Base-by-base conservation (phyloP, 2,888 invertebrate genomes). In the Phytoseiulus persimilis region DNA sequence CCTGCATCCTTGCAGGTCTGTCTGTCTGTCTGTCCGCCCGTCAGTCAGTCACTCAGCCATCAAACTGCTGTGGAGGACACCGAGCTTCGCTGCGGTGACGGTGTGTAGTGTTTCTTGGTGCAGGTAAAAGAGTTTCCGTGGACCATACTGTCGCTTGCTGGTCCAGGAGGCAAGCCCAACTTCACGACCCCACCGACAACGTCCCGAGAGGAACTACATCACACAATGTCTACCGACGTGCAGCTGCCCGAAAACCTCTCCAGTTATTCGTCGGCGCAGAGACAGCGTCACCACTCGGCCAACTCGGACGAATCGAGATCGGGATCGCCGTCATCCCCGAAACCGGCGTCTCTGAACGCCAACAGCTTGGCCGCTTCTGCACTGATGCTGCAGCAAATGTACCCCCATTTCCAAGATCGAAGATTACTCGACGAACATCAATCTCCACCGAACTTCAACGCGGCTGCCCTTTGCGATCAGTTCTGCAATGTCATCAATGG, bases 41-140 rank as follows among this genome's bases (percentile, higher is more conserved):
- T 14, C 14, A 11, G 46, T 14, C 6, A 14, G 46, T 14, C 46
- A 46, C 46, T 65, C 23, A 65, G 5, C 28, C 65, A 65, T 65
- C 18, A 28, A 65, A 65, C 65, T 65, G 65, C 18, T 65, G 32
- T 87, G 87, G 87, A 87, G 87, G 87, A 87, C 39, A 87, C 87
- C 87, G 87, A 87, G 87, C 45, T 45, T 87, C 87, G 87, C 87
- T 87, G 87, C 87, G 45, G 87, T 87, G 87, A 87, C 87, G 87
- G 87, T 87, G 87, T 87, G 87, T 87, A 87, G 87, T 65, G 87
- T 39, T 23, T 87, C 11, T 33, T 31, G 87, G 87, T 87, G 45
- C 39, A 33, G 87, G 87, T 39, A 87, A 28, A 33, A 28, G 6
- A n/a, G 32, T 32, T 33, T 45, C 87, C 87, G 87, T 18, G 87